Evolutionary conservation across 2,797 vertebrate species (phyloP), one percentile per base, ranked within the genome.

Genomic region (Mallotus villosus): DNA sequence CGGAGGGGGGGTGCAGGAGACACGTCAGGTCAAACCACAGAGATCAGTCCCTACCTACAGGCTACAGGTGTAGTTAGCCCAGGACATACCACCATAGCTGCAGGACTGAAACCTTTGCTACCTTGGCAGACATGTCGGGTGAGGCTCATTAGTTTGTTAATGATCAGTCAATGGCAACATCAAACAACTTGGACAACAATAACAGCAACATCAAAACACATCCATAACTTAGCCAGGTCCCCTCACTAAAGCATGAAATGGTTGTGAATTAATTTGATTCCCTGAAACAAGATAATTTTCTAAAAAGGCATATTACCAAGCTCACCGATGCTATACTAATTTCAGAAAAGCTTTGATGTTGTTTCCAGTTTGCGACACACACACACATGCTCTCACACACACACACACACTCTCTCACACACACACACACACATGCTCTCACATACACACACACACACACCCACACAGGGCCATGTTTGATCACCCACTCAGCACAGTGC

Each of bases 311-410:
- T 75, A 84, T 82, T 65, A 75, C 75, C 27, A 25, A 72, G 59
- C 27, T 79, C 67, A 27, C 37, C 71, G 51, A 53, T 79, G 51
- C 24, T 17, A 34, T 25, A 27, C 63, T 66, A 77, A 22, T 32
- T 74, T 70, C 73, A 66, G 53, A 16, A 7, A 77, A 32, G 27
- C 80, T 85, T 88, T 84, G 81, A 87, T 81, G 80, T 81, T 68
- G 41, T 77, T 65, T 70, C 72, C 41, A 74, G 63, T 74, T 75
- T 70, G 37, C 32, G 25, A 67, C 32, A 49, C 37, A 9, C 34
- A 21, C 59, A 32, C 46, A 61, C 63, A 64, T 25, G 17, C 27
- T 27, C 27, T 2, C 14, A 63, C 53, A 58, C 17, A 49, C 29
- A 29, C 63, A 21, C 6, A 7, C 16, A 12, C 49, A 46, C 12